Conservation (phyloP, 2,888 invertebrate genomes). For the Conus canariensis region DNA sequence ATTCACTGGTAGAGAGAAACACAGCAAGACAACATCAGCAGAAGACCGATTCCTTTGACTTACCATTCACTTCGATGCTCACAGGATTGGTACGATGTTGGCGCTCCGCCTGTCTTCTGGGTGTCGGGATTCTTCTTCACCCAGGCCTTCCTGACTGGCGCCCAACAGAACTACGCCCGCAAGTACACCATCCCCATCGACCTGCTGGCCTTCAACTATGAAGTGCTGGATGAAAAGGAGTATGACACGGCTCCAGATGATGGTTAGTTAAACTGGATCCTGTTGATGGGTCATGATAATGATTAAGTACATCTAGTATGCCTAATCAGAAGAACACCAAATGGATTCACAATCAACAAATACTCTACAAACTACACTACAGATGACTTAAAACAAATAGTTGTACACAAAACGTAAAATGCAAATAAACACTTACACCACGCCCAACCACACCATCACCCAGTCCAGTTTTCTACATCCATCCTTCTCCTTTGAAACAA, state of each 20-base stretch:
- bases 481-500: no score
- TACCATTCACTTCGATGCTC: not conserved
- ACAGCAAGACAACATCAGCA: no score
- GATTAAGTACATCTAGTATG: not conserved
- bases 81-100: constrained; percentile 79
- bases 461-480: no score
- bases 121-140: constrained; percentile 80
- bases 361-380: not conserved
- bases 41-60: no score
- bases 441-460: no score
- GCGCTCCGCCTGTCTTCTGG: constrained; percentile 79
- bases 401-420: no score
- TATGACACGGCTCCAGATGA: constrained; percentile 79
- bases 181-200: constrained; percentile 80
- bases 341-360: not conserved
- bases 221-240: constrained; percentile 82
- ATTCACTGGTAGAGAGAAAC: no score
- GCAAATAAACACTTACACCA: no score
- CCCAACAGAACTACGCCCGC: constrained; percentile 80
- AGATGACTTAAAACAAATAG: not conserved
- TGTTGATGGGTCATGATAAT: no score
- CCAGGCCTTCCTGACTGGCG: constrained; percentile 80
- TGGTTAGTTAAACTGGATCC: constrained; percentile 66
- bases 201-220: constrained; percentile 77
- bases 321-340: not conserved